Base-by-base conservation (phyloP, 2,113 vertebrate genomes). In the Sula dactylatra region DNA sequence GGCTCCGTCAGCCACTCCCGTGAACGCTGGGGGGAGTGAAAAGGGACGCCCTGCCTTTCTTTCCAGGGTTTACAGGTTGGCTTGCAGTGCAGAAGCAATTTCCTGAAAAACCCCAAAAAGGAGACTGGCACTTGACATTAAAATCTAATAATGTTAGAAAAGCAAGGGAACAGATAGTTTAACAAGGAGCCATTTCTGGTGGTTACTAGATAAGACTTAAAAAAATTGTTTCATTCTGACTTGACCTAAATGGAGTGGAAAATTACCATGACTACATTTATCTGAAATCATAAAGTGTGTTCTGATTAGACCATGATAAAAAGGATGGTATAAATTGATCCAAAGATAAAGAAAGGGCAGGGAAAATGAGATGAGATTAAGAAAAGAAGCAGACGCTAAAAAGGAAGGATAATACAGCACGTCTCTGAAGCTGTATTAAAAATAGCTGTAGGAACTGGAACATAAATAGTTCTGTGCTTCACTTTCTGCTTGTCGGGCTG, bases 211-310 rank as follows among this genome's bases (percentile, higher is more conserved):
- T 78, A 97, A 90, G 93, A 83, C 80, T 65, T 84, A 0, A 66
- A 94, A 94, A 93, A 95, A 78, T 71, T 45, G 89, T 92, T 97
- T 96, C 93, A 97, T 97, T 88, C 93, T 91, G 71, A 71, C 86
- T 97, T 97, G 95, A 97, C 96, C 96, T 97, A 97, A 95, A 96
- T 96, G 94, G 94, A 95, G 90, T 92, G 95, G 94, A 97, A 97
- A 97, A 96, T 97, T 97, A 97, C 96, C 95, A 95, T 97, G 95
- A 92, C 95, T 95, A 95, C 96, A 92, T 94, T 95, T 94, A 95
- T 95, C 90, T 93, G 88, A 97, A 97, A 97, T 95, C 91, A 82
- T 67, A 93, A 92, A 94, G 91, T 92, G 95, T 69, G 95, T 95
- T 95, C 97, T 96, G 96, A 97, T 93, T 93, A 97, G 93, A 78